Base-by-base conservation (phyloP, 2,888 invertebrate species). In the Pheosia gnoma region DNA sequence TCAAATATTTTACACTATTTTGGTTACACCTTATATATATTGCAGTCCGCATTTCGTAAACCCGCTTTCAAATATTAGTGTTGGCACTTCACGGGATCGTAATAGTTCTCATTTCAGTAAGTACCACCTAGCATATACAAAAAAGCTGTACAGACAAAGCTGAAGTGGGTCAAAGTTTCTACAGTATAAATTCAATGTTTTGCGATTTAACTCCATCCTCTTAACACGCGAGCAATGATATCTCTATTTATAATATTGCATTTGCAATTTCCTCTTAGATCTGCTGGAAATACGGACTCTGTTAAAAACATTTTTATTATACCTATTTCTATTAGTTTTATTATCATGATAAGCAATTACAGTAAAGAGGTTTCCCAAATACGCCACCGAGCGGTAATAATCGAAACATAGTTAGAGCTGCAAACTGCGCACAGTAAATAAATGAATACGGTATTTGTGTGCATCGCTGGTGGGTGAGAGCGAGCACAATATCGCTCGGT, bases 61-160 rank as follows among this genome's bases (percentile, higher is more conserved):
- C 65, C 68, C 68, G 64, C 74, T 75, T 77, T 77, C 77, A 74
- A 70, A 74, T 78, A 81, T 82, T 79, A 80, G 76, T 70, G 78
- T 71, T 75, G 71, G 69, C 75, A 72, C 70, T 82, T 74, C 73
- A 78, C 68, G 77, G 78, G 66, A 67, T 77, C 78, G 81, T 84
- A 85, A 87, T 84, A 83, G 85, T 85, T 88, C 87, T 86, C 84
- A 88, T 87, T 87, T 81, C 78, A 77, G 77, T 85, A 85, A 88
- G 86, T 86, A 85, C 68, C 72, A 65, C 13, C 39, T 8, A 3
- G 39, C 55, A 13, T 55, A 55, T 55, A 38, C 9, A 11, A n/a
- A 36, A 39, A 55, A 3, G 39, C 39, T 39, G 13, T n/a, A 47
- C 47, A n/a, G 47, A 47, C n/a, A n/a, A n/a, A 11, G 47, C 43